These are phyloP conservation scores for Petromus typicus DNA, from an alignment of 2,113 vertebrate species.

Conservation along the genomic window DNA sequence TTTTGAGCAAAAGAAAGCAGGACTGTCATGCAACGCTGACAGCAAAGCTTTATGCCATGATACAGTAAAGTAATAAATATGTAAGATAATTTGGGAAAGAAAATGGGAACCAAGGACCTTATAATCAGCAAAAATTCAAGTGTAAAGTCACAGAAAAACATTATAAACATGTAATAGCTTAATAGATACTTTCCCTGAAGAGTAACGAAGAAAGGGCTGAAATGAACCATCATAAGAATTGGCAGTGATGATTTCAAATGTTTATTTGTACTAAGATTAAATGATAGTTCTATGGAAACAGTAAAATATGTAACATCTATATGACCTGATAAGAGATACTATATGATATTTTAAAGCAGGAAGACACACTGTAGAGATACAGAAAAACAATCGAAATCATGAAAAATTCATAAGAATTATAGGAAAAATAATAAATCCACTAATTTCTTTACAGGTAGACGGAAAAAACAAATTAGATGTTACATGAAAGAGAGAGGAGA, in stretches of 20 bases:
- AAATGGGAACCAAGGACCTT: slow-evolving; percentile 1
- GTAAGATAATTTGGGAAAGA: slow-evolving; percentile 14
- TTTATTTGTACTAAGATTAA: background rate
- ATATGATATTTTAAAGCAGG: background rate
- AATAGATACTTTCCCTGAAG: background rate
- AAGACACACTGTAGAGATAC: background rate
- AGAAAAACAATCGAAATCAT: background rate
- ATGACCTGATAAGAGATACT: background rate
- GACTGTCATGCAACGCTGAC: background rate
- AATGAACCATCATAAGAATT: background rate
- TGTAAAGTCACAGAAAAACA: background rate
- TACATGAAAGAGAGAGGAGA: background rate
- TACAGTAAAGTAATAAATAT: background rate
- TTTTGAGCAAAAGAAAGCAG: slow-evolving; percentile 1
- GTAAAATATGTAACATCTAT: background rate
- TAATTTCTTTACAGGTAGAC: background rate
- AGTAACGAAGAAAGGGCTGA: background rate
- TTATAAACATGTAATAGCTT: background rate
- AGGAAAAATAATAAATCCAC: background rate
- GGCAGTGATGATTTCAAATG: background rate
- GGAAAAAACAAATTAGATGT: slow-evolving; percentile 43
- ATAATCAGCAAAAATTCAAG: slow-evolving; percentile 2
- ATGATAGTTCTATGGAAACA: background rate
- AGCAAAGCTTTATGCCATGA: background rate
- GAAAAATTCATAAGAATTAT: background rate